These are phyloP conservation scores for Drosophila sp. DNA, from an alignment of 1,140 invertebrate species.

Conservation along the genomic window DNA sequence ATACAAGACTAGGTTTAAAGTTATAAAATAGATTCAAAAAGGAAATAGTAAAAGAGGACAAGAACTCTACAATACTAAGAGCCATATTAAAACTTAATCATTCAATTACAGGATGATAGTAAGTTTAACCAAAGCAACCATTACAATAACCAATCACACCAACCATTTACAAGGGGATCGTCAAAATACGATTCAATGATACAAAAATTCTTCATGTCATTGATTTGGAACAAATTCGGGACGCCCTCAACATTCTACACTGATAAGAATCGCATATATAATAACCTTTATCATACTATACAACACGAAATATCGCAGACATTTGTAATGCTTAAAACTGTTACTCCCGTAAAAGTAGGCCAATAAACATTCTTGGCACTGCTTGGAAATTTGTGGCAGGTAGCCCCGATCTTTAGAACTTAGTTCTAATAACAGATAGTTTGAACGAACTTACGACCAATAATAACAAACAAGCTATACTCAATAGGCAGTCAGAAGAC, in stretches of 20 bases:
- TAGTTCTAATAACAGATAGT: background rate
- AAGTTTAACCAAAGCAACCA: background rate
- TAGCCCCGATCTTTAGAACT: background rate
- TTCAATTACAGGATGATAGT: conserved; percentile 2
- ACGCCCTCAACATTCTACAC: background rate
- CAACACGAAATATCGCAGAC: background rate
- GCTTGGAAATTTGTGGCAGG: background rate
- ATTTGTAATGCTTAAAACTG: no score
- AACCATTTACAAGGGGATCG: background rate
- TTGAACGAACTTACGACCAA: background rate
- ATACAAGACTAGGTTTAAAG: conserved; percentile 29
- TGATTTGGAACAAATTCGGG: no score
- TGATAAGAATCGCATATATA: background rate
- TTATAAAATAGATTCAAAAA: no score
- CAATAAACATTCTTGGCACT: no score
- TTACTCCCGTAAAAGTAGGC: background rate
- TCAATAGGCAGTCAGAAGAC: background rate
- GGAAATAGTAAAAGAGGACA: conserved; percentile 11
- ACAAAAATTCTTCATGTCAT: no score
- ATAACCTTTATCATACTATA: background rate
- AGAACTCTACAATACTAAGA: conserved; percentile 1
- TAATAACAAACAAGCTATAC: background rate
- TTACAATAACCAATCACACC: no score
- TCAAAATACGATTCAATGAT: no score
- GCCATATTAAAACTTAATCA: conserved; percentile 3